Evolutionary conservation across 1,140 invertebrate species (phyloP).

Genomic region (Eulimnadia texana): DNA sequence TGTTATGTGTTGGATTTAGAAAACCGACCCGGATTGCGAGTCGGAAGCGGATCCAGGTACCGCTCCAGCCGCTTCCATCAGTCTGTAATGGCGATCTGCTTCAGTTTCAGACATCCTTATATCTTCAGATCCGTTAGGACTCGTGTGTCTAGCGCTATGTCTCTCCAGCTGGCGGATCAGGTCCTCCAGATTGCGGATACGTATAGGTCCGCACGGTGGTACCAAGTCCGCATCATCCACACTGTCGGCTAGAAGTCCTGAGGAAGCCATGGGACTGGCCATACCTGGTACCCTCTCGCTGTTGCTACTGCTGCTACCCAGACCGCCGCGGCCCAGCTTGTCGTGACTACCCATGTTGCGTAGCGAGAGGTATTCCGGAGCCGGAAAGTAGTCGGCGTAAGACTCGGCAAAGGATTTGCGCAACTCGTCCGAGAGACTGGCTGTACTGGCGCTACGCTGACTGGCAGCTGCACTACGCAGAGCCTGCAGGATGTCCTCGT

Average conservation of each 20-base stretch:
- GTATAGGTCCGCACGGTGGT: constrained; percentile 30
- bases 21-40: constrained; percentile 8
- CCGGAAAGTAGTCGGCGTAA: constrained; percentile 19
- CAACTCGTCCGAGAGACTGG: constrained; percentile 41
- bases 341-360: constrained; percentile 30
- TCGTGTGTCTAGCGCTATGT: constrained; percentile 71
- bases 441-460: constrained; percentile 38
- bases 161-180: constrained; percentile 78
- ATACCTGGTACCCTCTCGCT: constrained; percentile 27
- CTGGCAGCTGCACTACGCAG: constrained; percentile 52
- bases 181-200: constrained; percentile 80
- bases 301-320: constrained; percentile 22
- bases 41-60: constrained; percentile 5
- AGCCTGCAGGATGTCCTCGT: constrained; percentile 74
- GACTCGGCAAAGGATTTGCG: constrained; percentile 48
- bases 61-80: constrained; percentile 24
- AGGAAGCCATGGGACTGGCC: constrained; percentile 17
- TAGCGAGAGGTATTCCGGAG: constrained; percentile 15
- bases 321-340: constrained; percentile 39
- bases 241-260: constrained; percentile 23
- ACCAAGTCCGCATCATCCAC: constrained; percentile 24
- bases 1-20: too few species aligned
- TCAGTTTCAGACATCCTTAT: constrained; percentile 83
- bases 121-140: constrained; percentile 70
- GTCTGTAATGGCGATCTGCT: constrained; percentile 69